A percentile compares a stretch with the other conserved stretches of the same genome.
Conservation (phyloP, 2,797 vertebrate genomes). For the Pyrocephalus nanus region DNA sequence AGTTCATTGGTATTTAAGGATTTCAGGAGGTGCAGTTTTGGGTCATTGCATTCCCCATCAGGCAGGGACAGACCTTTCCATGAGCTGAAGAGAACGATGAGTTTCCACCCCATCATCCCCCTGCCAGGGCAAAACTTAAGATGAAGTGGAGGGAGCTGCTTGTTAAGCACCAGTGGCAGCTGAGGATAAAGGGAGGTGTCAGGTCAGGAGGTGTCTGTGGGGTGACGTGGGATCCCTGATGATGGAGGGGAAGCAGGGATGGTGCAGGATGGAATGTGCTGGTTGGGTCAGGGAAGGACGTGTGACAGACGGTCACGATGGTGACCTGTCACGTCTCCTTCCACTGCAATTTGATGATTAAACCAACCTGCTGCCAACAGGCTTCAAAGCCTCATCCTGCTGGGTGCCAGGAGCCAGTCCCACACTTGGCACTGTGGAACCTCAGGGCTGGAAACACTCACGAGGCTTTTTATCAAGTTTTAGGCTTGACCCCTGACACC, state of each 20-base stretch:
- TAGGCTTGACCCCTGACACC: neutral
- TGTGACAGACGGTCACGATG: neutral
- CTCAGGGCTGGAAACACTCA: neutral
- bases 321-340: neutral
- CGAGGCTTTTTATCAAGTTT: neutral
- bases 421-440: too few relatives aligned
- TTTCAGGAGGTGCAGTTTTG: neutral
- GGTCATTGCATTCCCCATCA: neutral
- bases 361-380: neutral
- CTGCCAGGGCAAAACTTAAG: neutral
- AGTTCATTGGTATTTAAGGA: neutral
- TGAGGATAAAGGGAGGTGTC: neutral
- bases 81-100: neutral
- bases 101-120: neutral
- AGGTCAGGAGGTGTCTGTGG: neutral
- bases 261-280: neutral
- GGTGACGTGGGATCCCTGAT: neutral
- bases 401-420: neutral
- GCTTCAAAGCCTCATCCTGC: neutral
- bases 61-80: neutral
- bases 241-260: too few relatives aligned
- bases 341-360: neutral
- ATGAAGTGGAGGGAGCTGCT: neutral
- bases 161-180: fast-evolving
- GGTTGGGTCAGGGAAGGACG: neutral